Evolutionary conservation across 2,888 invertebrate species (phyloP).

Genomic region (Ptilodon capucinus): DNA sequence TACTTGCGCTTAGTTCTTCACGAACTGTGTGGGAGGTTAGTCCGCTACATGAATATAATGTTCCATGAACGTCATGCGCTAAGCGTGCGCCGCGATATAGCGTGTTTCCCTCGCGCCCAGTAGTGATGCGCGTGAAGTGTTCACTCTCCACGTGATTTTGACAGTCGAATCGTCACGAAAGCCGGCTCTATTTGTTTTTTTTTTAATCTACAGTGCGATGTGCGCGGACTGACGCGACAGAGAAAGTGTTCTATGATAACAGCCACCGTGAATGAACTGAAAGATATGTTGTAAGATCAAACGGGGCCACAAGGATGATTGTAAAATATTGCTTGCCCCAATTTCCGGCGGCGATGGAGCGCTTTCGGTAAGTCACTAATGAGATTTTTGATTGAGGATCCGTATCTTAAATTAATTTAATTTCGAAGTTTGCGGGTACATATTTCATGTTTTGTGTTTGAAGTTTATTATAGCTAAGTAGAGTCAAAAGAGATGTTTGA

Average conservation of each 20-base stretch:
- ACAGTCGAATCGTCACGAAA: constrained; percentile 58
- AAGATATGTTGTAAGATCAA: constrained; percentile 52
- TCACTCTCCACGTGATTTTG: constrained; percentile 73
- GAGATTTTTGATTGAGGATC: constrained; percentile 50
- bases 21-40: constrained; percentile 81
- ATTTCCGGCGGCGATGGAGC: constrained; percentile 59
- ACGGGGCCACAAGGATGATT: constrained; percentile 49
- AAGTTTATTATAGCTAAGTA: constrained; percentile 13
- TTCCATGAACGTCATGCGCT: constrained; percentile 72
- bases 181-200: constrained; percentile 57
- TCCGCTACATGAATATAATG: constrained; percentile 76
- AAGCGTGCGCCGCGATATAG: constrained; percentile 63
- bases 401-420: constrained; percentile 43
- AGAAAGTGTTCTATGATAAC: constrained; percentile 62
- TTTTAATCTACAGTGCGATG: constrained; percentile 50
- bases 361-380: constrained; percentile 62
- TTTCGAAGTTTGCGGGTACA: constrained; percentile 35
- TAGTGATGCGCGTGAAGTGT: constrained; percentile 58
- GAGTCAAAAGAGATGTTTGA: constrained; percentile 12
- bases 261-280: constrained; percentile 46
- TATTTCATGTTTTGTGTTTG: constrained; percentile 24
- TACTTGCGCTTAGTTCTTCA: constrained; percentile 81
- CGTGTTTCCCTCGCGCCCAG: constrained; percentile 54
- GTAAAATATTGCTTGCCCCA: constrained; percentile 45
- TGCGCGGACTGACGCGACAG: constrained; percentile 42